Evolutionary conservation across 2,888 invertebrate species (phyloP).

Genomic region (Drosophila planitibia): DNA sequence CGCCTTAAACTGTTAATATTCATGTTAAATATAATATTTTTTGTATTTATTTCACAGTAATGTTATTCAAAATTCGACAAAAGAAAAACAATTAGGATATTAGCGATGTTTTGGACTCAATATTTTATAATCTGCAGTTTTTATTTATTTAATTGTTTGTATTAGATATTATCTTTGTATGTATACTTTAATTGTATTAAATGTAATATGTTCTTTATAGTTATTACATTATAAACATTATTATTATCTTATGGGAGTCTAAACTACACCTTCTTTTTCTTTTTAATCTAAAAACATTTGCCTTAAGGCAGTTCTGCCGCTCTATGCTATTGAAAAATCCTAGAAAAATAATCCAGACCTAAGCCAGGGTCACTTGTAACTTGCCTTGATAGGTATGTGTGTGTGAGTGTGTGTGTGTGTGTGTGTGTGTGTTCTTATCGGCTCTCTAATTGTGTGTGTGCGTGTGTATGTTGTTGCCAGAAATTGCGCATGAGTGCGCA

Average conservation of each 20-base stretch:
- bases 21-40: neutral
- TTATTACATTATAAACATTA: neutral
- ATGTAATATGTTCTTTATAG: neutral
- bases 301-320: neutral
- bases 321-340: conserved; percentile 5
- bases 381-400: conserved; percentile 34
- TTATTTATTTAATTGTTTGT: neutral
- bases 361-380: conserved; percentile 54
- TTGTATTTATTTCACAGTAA: neutral
- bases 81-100: too few relatives aligned
- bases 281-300: neutral
- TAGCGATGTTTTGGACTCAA: too few relatives aligned
- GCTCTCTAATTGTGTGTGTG: conserved; percentile 2
- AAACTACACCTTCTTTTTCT: neutral
- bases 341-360: conserved; percentile 51
- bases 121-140: too few relatives aligned
- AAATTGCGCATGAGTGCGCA: conserved; percentile 68
- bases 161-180: neutral
- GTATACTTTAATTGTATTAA: neutral
- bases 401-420: conserved; percentile 5
- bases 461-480: conserved; percentile 44
- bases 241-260: neutral
- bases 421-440: conserved; percentile 27
- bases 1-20: neutral
- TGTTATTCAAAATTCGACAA: neutral